Evolutionary conservation across 2,888 invertebrate genomes (phyloP), one percentile per base, ranked within the genome.

Genomic region (Rhamnusium bicolor): DNA sequence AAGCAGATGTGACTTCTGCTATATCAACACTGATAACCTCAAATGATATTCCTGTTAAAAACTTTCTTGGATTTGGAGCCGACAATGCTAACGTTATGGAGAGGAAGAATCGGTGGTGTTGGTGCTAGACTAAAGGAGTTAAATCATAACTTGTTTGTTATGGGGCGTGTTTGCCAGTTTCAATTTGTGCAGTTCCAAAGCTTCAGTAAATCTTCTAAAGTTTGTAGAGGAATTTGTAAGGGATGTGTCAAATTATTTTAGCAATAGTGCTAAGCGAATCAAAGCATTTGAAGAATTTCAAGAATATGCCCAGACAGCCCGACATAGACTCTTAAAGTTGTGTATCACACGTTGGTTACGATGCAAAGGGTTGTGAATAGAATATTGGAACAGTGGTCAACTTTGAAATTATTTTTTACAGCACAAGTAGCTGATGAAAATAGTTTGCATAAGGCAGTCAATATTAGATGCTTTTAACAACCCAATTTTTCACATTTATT

Each of bases 141-240:
- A 18, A 47, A 77, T 16, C 80, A 81, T 12, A 49, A 79, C 63
- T 65, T 84, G 49, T 83, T 79, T 77, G 78, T 81, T 0, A 68
- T 81, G 24, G 81, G 80, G 56, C 84, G 83, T 74, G 76, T 78
- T n/a, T 84, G 83, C 56, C 84, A 84, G n/a, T n/a, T n/a, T n/a
- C n/a, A n/a, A n/a, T n/a, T 69, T 83, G 21, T 83, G 80, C 46
- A 65, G 82, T 29, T 82, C 83, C 10, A 76, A 76, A 40, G 84
- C 83, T 46, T 75, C 80, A 16, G 72, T 74, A 58, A 78, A 79
- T 73, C 63, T 84, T 47, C 83, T 81, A 19, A 72, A 61, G 56
- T 51, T 70, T 67, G 19, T 82, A 14, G 83, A 84, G 73, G 61
- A 72, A 32, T 74, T 84, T 14, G 77, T 78, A 10, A 76, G 79